Conservation (phyloP, 2,888 invertebrate genomes). For the Yponomeuta plumbellus region DNA sequence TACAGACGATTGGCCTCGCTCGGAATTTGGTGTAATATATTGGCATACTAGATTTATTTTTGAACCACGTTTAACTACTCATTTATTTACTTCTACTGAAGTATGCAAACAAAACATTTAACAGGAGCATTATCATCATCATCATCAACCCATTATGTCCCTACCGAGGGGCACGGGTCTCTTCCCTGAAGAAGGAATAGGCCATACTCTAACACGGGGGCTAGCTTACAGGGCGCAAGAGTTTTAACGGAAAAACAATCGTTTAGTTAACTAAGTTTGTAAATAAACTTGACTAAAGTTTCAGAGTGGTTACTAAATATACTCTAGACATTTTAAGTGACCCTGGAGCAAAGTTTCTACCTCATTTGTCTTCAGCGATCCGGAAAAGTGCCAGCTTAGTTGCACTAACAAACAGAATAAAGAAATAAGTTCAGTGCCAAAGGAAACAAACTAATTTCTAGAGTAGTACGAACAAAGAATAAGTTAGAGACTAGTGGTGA, state of each 20-base stretch:
- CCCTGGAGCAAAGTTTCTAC: not conserved
- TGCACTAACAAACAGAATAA: not conserved
- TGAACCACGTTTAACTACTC: no score
- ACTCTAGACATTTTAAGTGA: not conserved
- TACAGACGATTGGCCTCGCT: no score
- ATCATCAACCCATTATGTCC: no score
- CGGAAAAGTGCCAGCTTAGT: conserved; percentile 12
- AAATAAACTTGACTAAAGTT: not conserved
- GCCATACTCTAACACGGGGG: no score
- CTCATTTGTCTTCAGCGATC: conserved; percentile 7
- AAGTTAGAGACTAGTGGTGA: not conserved
- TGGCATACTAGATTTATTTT: no score
- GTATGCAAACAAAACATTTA: no score
- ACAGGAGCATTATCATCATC: no score
- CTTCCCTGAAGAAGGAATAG: no score
- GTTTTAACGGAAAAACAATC: not conserved
- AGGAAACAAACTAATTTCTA: not conserved
- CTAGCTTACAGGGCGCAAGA: no score
- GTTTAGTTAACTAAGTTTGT: not conserved
- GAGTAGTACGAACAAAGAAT: not conserved
- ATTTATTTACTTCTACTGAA: no score
- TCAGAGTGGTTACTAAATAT: not conserved
- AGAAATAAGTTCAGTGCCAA: not conserved
- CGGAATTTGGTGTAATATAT: no score
- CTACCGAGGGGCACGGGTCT: no score